Base-by-base conservation (phyloP, 2,113 vertebrate species). In the Puma concolor region DNA sequence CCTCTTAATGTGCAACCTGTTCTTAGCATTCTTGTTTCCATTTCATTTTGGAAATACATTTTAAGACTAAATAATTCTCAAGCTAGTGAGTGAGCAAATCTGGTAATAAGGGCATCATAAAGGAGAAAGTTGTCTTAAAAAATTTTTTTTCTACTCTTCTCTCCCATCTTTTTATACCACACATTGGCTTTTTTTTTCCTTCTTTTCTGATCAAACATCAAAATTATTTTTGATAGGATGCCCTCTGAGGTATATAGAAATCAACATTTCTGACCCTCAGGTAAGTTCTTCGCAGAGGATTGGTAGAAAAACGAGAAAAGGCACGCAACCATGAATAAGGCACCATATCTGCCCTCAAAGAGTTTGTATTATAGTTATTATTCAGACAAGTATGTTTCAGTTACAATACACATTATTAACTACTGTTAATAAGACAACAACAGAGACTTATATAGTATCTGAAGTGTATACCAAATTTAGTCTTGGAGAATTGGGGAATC, bases 1-100 rank as follows among this genome's bases (percentile, higher is more conserved):
- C 50, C n/a, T 82, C 29, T 48, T 81, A 92, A 91, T 23, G 16
- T 33, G 25, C 91, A 95, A 67, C 27, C 96, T 94, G 91, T 84
- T 63, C 94, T 60, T 25, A 76, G 60, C 66, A 77, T 90, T 88
- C 36, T 95, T 76, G 69, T 71, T 91, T n/a, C 23, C 12, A 38
- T 76, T 92, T n/a, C n/a, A 93, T 94, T 91, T 88, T 38, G 5
- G 50, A 82, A 19, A 60, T 82, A 23, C 16, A 60, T 88, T 64
- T 88, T 81, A 85, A 96, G 31, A 86, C 25, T 38, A 67, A 91
- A 77, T 84, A 41, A 93, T 67, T 63, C 33, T 63, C 19, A 44
- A 21, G 31, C 23, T n/a, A 63, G 13, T 4, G 17, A 79, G 50
- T 54, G 33, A 91, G 41, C 38, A 93, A 69, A 90, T 38, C 23